Percentiles rank a stretch among this genome's conserved stretches.
Evolutionary conservation across 2,113 vertebrate species (phyloP).

Genomic region (Muntiacus reevesi): DNA sequence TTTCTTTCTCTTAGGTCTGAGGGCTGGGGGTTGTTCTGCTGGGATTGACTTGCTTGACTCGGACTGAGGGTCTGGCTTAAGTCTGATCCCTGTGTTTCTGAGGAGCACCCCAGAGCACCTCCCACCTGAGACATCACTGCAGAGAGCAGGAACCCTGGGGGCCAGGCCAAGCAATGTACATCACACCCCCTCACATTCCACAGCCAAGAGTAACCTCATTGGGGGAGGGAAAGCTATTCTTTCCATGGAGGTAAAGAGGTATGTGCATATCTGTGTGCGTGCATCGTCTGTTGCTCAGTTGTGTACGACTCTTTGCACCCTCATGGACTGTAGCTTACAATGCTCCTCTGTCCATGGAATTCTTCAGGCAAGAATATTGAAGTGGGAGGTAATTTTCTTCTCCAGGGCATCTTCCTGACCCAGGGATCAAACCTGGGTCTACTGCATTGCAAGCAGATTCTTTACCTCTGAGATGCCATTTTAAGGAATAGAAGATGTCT

Average conservation of each 20-base stretch:
- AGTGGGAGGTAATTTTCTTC: not conserved
- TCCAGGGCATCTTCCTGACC: not conserved
- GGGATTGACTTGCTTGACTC: not conserved
- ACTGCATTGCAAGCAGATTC: not conserved
- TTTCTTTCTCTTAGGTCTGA: not conserved
- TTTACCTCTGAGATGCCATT: not conserved
- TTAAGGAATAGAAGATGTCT: not conserved
- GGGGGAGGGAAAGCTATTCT: not conserved
- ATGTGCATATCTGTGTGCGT: not conserved
- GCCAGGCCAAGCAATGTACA: too few relatives aligned
- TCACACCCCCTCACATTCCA: not conserved
- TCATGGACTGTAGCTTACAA: not conserved
- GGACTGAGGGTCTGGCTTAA: not conserved
- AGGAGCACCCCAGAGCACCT: not conserved
- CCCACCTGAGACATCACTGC: too few relatives aligned
- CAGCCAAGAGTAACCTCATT: not conserved
- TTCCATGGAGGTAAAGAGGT: not conserved
- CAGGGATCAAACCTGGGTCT: accelerated
- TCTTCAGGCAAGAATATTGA: not conserved
- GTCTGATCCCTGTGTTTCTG: not conserved
- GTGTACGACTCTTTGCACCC: not conserved
- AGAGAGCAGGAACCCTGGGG: not conserved
- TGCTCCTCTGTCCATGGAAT: not conserved
- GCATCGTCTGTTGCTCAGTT: not conserved
- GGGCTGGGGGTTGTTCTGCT: not conserved